Base-by-base conservation (phyloP, 2,888 invertebrate species). In the Gandaritis pyraliata region DNA sequence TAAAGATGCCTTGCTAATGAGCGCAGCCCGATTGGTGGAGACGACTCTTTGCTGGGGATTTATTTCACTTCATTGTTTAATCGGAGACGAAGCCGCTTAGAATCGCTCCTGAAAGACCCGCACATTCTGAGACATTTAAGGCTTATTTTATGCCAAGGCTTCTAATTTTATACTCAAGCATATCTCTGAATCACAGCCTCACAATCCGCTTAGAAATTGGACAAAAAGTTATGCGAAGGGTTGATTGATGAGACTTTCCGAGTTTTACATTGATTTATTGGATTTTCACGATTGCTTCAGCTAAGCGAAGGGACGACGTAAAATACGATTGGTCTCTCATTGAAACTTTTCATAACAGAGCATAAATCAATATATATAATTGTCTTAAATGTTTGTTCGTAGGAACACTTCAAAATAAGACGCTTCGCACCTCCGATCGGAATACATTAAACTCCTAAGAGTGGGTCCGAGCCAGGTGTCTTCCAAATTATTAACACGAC, bases 401-500 rank as follows among this genome's bases (percentile, higher is more conserved):
- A 16, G 15, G 46, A 36, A 36, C 46, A 46, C 45, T 58, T 55
- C 12, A 18, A 56, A 60, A 60, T 48, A 56, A 64, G 48, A 48
- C 54, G 38, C 45, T 59, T 64, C 55, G 53, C 64, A 64, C 59
- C 56, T 59, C 56, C 55, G 45, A 64, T 56, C 11, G 52, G 61
- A 65, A 62, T 62, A 62, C 56, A 59, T 62, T 65, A 57, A 53
- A 46, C 55, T 60, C 23, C 36, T 15, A 54, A 58, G 59, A 53
- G 48, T 48, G 55, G n/a, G 58, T 58, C 63, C 59, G 33, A 59
- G 77, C 73, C 88, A 86, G 88, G 84, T 87, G 87, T 76, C 80
- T 79, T 72, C 71, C 80, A 84, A 86, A 85, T 84, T 89, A 90
- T 90, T 88, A 88, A 87, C 87, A 85, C 79, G 71, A 75, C 72